A percentile compares a stretch with the other conserved stretches of the same genome.
Conservation (phyloP, 2,888 invertebrate genomes). For the Caenorhabditis sinica region DNA sequence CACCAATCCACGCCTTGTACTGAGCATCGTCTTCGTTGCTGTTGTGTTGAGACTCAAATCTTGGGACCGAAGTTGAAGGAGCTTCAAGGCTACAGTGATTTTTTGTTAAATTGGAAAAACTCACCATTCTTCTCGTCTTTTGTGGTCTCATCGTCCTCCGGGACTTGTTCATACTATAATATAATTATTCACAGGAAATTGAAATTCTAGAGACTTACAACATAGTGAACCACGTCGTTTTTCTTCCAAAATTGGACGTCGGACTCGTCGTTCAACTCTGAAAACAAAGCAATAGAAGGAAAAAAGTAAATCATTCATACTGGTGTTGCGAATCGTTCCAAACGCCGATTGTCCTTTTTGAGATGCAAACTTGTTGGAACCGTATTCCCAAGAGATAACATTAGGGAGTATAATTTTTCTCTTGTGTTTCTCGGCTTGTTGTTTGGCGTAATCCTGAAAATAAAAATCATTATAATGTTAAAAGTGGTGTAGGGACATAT, state of each 20-base stretch:
- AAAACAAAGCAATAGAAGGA: not conserved
- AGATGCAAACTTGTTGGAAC: conserved; percentile 79
- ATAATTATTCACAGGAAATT: not conserved
- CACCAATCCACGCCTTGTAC: conserved; percentile 43
- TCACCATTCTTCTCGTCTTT: not conserved
- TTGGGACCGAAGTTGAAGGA: conserved; percentile 2
- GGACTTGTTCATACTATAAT: conserved; percentile 30
- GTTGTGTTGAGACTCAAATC: conserved; percentile 19
- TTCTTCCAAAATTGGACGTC: conserved; percentile 74
- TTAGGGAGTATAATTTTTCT: conserved; percentile 74
- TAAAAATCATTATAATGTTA: not conserved
- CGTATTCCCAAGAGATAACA: conserved; percentile 82
- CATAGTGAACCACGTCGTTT: conserved; percentile 32
- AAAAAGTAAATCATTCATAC: conserved; percentile 54
- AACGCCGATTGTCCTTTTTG: conserved; percentile 79
- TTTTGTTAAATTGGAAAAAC: conserved; percentile 7
- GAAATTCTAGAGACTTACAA: not conserved
- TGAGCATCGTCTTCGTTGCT: conserved; percentile 2
- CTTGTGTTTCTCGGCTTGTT: conserved; percentile 73
- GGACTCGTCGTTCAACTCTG: conserved; percentile 27
- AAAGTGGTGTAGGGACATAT: no score
- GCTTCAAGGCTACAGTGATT: no score
- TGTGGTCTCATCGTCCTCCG: not conserved
- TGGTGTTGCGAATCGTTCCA: conserved; percentile 75
- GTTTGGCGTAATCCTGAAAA: conserved; percentile 73